These are phyloP conservation scores for Caenorhabditis sinica DNA, from an alignment of 2,888 invertebrate species.

Conservation along the genomic window DNA sequence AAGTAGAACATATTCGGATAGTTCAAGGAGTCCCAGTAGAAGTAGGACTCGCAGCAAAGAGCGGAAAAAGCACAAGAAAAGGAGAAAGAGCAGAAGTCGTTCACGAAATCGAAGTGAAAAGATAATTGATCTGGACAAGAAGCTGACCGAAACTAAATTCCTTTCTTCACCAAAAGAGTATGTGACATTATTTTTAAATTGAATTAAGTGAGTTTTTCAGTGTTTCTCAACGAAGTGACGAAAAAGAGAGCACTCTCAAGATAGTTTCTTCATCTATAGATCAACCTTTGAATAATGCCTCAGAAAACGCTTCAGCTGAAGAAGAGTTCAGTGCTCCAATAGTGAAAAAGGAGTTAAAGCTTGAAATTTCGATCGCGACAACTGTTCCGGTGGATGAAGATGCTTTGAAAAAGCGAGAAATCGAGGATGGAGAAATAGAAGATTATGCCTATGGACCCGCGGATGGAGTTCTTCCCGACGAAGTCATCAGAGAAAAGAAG, in stretches of 20 bases:
- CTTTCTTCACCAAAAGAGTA: not conserved
- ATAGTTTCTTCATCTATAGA: not conserved
- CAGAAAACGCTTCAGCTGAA: too few relatives aligned
- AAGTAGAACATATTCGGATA: conserved; percentile 33
- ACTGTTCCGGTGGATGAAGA: conserved; percentile 25
- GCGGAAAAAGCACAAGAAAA: conserved; percentile 31
- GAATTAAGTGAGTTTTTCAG: too few relatives aligned
- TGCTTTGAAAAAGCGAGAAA: conserved; percentile 10
- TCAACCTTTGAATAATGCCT: too few relatives aligned
- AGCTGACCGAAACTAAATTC: not conserved
- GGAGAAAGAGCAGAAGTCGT: conserved; percentile 22
- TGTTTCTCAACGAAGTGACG: too few relatives aligned
- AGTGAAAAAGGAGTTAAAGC: conserved; percentile 27
- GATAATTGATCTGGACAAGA: not conserved
- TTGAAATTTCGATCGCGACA: conserved; percentile 27
- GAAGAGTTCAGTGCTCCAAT: not conserved
- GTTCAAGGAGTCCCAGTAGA: conserved; percentile 27
- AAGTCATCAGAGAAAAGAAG: not conserved
- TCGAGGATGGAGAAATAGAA: conserved; percentile 57
- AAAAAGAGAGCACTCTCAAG: too few relatives aligned
- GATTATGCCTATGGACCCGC: conserved; percentile 26
- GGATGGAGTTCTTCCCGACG: not conserved
- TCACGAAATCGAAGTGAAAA: conserved; percentile 2
- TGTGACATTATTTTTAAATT: too few relatives aligned
- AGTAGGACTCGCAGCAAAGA: conserved; percentile 28